Conservation (phyloP, 2,113 vertebrate species). For the Uria aalge region DNA sequence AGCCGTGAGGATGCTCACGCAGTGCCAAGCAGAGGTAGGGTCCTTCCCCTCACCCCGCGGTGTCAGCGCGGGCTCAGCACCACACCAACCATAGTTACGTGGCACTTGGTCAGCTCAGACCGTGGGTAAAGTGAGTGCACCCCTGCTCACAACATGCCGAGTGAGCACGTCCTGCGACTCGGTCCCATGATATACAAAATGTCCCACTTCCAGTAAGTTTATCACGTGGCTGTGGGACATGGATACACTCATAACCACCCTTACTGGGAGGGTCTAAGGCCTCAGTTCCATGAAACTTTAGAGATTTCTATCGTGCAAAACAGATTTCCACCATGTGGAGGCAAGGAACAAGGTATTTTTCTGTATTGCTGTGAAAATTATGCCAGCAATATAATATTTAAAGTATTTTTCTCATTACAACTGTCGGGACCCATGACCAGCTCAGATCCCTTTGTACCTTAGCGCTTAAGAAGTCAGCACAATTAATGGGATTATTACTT, state of each 20-base stretch:
- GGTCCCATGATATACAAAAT: fast-evolving
- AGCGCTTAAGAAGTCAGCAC: neutral
- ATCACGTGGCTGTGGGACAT: neutral
- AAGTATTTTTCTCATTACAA: neutral
- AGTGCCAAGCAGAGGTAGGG: neutral
- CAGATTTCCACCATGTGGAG: neutral
- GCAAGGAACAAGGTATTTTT: neutral
- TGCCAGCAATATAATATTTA: neutral
- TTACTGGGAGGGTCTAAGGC: neutral
- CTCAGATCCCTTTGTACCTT: neutral
- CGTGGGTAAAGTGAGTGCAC: fast-evolving
- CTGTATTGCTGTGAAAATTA: neutral
- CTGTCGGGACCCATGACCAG: fast-evolving
- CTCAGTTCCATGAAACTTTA: neutral
- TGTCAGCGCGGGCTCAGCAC: neutral
- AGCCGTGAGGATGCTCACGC: fast-evolving
- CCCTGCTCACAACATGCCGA: neutral
- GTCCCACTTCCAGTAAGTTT: neutral
- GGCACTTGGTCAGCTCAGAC: neutral
- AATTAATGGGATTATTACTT: neutral
- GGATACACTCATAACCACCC: neutral
- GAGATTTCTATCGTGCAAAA: neutral
- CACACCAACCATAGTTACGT: neutral
- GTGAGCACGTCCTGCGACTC: neutral
- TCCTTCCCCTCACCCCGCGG: neutral